phyloP scores from a whole-genome alignment of 2,113 vertebrate species.

The Pteruthius melanotis region DNA sequence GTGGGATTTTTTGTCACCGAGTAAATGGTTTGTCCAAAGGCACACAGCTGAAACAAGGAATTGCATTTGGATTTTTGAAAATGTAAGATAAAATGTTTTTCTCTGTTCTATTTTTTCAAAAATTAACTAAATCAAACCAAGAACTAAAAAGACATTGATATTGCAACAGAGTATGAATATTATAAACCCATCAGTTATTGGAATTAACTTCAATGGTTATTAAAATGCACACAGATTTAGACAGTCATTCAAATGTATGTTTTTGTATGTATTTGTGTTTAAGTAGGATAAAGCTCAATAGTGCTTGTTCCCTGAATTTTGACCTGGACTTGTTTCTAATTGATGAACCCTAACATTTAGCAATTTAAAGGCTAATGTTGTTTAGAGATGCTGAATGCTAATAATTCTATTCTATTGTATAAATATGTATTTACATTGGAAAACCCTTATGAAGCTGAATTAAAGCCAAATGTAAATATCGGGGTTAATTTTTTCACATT shows the following conservation, averaged over 20 bases:
- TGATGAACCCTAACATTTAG: constrained; percentile 41
- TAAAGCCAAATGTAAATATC: constrained; percentile 65
- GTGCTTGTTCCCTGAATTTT: not conserved
- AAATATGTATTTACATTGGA: constrained; percentile 64
- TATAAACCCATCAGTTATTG: not conserved
- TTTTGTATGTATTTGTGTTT: not conserved
- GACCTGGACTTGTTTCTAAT: constrained; percentile 3
- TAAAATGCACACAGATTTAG: not conserved
- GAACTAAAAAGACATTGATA: not conserved
- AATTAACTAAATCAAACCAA: not conserved
- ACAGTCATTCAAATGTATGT: not conserved
- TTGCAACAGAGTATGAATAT: not conserved
- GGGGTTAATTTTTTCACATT: constrained; percentile 64
- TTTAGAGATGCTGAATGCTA: constrained; percentile 62
- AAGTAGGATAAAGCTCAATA: not conserved
- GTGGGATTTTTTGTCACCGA: not conserved
- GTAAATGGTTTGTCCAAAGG: not conserved
- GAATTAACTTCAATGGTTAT: not conserved
- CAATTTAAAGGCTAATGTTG: constrained; percentile 65
- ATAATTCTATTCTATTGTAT: constrained; percentile 67
- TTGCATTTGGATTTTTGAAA: not conserved
- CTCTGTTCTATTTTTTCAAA: not conserved
- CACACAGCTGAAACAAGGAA: not conserved
- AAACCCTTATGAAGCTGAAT: constrained; percentile 65
- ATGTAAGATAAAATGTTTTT: not conserved